Evolutionary conservation across 2,113 vertebrate species (phyloP), one percentile per base, ranked within the genome.

Genomic region (Hyla sarda): DNA sequence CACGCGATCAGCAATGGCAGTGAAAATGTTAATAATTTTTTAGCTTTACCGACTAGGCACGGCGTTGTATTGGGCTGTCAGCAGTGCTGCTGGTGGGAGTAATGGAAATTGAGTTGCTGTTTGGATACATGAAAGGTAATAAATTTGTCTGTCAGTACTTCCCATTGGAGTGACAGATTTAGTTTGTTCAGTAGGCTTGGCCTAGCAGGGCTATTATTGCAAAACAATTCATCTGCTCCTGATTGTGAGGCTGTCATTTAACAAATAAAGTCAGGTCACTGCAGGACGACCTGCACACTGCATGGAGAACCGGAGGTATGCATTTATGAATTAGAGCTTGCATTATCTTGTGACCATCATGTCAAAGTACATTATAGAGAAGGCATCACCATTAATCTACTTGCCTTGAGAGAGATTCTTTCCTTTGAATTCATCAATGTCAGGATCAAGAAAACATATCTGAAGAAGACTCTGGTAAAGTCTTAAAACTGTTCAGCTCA

Each of bases 71-170:
- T 56, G 47, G 87, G 87, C 21, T 77, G 83, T 83, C 82, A 89
- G 82, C 82, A n/a, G 9, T 0, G 2, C 80, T 83, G 89, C 89
- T 88, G 90, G 89, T 91, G 91, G 92, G 89, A 88, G 90, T 81
- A 86, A 90, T 92, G 92, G 88, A 93, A 91, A 93, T 91, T 88
- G 90, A 92, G 88, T 89, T 91, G 91, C 79, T 91, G 82, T 90
- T 90, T 90, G 85, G 85, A 87, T 91, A 87, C 88, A 88, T 73
- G 89, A 86, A 71, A 88, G 88, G 89, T 93, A 91, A 93, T 91
- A 91, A 92, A 92, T 91, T 89, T 88, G 89, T 87, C 90, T 92
- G 92, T 92, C 91, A 93, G 87, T 92, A 90, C 90, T 92, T 93
- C 91, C 90, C 88, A 88, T 87, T 81, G 69, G 50, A 90, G 89